Conservation (phyloP, 2,888 invertebrate species). For the Omphaloscelis lunosa region DNA sequence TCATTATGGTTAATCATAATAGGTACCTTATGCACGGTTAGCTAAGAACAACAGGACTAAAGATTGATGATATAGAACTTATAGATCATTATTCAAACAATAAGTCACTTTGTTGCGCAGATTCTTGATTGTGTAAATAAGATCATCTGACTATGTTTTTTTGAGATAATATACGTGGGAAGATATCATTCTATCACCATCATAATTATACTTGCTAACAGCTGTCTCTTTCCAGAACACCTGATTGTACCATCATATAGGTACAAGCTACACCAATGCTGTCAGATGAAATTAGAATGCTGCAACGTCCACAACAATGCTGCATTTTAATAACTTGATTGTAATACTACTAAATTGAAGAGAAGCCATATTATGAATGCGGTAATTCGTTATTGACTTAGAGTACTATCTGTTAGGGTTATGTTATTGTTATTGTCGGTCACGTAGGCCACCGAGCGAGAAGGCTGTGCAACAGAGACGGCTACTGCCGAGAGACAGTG, state of each 20-base stretch:
- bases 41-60: slow-evolving; percentile 40
- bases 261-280: slow-evolving; percentile 51
- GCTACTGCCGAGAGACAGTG: slow-evolving; percentile 66
- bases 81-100: slow-evolving; percentile 46
- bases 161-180: slow-evolving; percentile 66
- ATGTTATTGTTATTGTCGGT: slow-evolving; percentile 88
- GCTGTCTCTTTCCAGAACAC: slow-evolving; percentile 48
- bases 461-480: slow-evolving; percentile 72
- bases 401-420: slow-evolving; percentile 78
- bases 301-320: slow-evolving; percentile 57
- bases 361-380: slow-evolving; percentile 61
- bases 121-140: slow-evolving; percentile 60
- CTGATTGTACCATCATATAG: slow-evolving; percentile 48
- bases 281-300: slow-evolving; percentile 68
- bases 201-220: slow-evolving; percentile 47
- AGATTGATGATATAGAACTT: slow-evolving; percentile 44
- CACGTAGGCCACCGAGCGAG: slow-evolving; percentile 86
- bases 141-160: slow-evolving; percentile 68
- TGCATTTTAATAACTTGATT: slow-evolving; percentile 62
- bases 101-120: slow-evolving; percentile 51
- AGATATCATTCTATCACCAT: slow-evolving; percentile 59
- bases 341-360: slow-evolving; percentile 63
- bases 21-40: slow-evolving; percentile 18
- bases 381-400: slow-evolving; percentile 67
- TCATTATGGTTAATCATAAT: slow-evolving; percentile 15